phyloP scores from a whole-genome alignment of 2,797 vertebrate species.

The Hoplostethus atlanticus region DNA sequence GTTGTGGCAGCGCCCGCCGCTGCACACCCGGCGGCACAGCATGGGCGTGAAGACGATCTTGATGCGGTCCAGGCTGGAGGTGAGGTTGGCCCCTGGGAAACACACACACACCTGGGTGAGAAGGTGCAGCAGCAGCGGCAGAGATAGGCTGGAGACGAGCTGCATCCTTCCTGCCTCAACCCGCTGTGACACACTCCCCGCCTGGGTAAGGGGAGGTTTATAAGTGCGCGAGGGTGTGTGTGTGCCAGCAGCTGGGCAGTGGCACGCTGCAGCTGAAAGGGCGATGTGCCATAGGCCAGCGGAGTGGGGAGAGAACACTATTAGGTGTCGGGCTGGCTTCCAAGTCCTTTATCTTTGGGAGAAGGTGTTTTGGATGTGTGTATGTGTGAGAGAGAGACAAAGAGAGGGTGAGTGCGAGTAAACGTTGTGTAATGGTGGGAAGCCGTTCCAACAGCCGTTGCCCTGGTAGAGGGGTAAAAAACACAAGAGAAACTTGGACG shows the following conservation, averaged over 20 bases:
- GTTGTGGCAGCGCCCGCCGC: slow-evolving; percentile 89
- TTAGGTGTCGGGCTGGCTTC: slow-evolving; percentile 72
- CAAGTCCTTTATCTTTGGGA: slow-evolving; percentile 79
- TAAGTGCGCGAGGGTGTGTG: slow-evolving; percentile 78
- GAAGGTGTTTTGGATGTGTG: slow-evolving; percentile 77
- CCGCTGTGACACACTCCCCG: slow-evolving; percentile 72
- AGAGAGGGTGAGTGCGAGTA: slow-evolving; percentile 72
- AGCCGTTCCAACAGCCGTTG: slow-evolving; percentile 80
- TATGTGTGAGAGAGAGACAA: slow-evolving; percentile 63
- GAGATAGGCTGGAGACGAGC: slow-evolving; percentile 62
- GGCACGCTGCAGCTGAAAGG: slow-evolving; percentile 72
- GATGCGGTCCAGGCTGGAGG: slow-evolving; percentile 93
- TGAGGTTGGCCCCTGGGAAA: slow-evolving; percentile 92
- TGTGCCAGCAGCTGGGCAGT: slow-evolving; percentile 78
- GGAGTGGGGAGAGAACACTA: slow-evolving; percentile 68
- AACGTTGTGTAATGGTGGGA: slow-evolving; percentile 82
- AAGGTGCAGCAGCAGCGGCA: slow-evolving; percentile 75
- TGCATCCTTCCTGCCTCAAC: slow-evolving; percentile 79
- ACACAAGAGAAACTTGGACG: slow-evolving; percentile 62
- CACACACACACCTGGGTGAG: slow-evolving; percentile 78
- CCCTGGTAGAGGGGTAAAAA: slow-evolving; percentile 66
- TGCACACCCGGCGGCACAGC: slow-evolving; percentile 91
- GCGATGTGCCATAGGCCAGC: slow-evolving; percentile 78
- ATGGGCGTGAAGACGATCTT: slow-evolving; percentile 97
- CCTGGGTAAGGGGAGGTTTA: slow-evolving; percentile 79